A percentile compares a stretch with the other conserved stretches of the same genome.
phyloP scores from a whole-genome alignment of 2,797 vertebrate species.

The Spinibarbus caldwelli region DNA sequence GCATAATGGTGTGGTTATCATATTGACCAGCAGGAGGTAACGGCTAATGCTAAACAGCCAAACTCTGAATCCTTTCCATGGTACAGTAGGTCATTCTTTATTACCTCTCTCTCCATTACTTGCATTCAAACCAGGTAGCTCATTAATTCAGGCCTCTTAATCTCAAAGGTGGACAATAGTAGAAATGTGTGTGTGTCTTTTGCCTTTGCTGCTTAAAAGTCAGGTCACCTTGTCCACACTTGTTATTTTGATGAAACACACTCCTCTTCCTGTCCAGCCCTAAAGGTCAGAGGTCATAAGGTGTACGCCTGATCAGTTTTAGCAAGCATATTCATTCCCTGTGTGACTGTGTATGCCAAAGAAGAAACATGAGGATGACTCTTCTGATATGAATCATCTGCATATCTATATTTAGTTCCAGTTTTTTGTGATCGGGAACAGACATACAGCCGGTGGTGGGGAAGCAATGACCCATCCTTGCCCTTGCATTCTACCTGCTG shows the following conservation, averaged over 20 bases:
- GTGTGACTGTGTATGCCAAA: slow-evolving; percentile 7
- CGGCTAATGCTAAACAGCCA: neutral
- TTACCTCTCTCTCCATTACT: slow-evolving; percentile 15
- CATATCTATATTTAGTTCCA: neutral
- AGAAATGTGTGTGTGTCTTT: slow-evolving; percentile 21
- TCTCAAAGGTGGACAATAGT: slow-evolving; percentile 43
- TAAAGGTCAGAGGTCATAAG: slow-evolving; percentile 54
- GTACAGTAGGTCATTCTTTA: slow-evolving; percentile 41
- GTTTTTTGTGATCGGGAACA: slow-evolving; percentile 32
- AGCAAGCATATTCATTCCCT: slow-evolving; percentile 46
- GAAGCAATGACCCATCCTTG: slow-evolving; percentile 45
- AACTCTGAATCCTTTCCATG: slow-evolving; percentile 3
- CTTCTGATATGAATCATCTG: neutral
- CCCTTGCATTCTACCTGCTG: slow-evolving; percentile 34
- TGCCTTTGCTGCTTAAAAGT: slow-evolving; percentile 49
- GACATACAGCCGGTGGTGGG: slow-evolving; percentile 4
- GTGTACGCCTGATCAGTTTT: slow-evolving; percentile 55
- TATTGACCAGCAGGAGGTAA: neutral
- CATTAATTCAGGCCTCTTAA: slow-evolving; percentile 54
- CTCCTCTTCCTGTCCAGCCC: slow-evolving; percentile 22
- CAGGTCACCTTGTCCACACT: slow-evolving; percentile 62
- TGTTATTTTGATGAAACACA: slow-evolving; percentile 61
- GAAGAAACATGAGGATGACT: neutral
- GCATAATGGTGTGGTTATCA: neutral
- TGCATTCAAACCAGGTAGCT: slow-evolving; percentile 47